Percentiles rank a stretch among this genome's conserved stretches.
Conservation (phyloP, 2,113 vertebrate species). For the Bos javanicus region DNA sequence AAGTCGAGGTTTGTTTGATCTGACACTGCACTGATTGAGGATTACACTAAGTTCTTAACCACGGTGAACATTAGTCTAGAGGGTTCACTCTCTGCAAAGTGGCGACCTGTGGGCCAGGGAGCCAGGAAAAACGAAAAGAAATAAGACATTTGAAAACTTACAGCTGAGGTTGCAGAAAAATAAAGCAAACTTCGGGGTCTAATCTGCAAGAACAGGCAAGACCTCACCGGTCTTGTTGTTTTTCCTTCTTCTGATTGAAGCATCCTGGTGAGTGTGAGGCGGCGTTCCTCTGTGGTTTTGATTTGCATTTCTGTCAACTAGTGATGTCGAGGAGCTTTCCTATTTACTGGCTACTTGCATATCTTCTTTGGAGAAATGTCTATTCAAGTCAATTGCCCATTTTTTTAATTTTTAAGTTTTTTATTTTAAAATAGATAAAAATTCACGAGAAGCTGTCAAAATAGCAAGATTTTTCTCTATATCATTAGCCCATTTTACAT, state of each 20-base stretch:
- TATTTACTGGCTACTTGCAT: background rate
- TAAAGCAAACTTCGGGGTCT: background rate
- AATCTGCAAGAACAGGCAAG: background rate
- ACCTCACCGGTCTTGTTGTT: background rate
- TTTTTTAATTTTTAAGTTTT: background rate
- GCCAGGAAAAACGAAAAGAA: background rate
- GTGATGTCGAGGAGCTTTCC: background rate
- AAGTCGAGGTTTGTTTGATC: no score
- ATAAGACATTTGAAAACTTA: background rate
- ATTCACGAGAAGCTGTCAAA: background rate
- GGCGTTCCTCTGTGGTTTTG: accelerated
- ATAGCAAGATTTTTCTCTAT: background rate
- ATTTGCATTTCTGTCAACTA: accelerated
- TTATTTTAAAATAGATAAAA: background rate
- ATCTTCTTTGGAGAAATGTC: background rate
- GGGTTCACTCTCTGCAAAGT: accelerated
- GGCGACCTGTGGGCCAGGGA: accelerated
- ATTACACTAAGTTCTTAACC: no score
- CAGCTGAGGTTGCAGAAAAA: background rate
- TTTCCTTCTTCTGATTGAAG: background rate
- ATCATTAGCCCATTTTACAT: background rate
- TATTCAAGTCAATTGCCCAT: background rate
- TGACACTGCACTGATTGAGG: accelerated
- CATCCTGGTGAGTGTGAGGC: no score
- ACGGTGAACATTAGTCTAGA: background rate